Evolutionary conservation across 2,888 invertebrate genomes (phyloP).

Genomic region (Blera fallax): DNA sequence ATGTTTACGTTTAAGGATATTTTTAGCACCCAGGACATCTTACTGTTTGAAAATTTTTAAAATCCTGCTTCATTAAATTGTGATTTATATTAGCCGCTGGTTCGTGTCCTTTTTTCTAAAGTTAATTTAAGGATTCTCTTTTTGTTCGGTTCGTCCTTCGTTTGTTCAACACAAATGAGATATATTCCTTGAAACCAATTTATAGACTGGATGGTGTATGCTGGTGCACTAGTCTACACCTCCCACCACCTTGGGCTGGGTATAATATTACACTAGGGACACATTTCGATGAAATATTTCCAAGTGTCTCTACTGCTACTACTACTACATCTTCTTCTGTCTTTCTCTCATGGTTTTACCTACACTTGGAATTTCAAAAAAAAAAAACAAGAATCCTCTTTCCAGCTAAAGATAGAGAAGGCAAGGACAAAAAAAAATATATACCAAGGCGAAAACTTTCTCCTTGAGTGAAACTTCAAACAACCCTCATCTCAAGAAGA

Average conservation of each 20-base stretch:
- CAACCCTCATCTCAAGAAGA: constrained; percentile 26
- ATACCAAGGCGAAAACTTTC: constrained; percentile 55
- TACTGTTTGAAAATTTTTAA: background rate
- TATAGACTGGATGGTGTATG: constrained; percentile 51
- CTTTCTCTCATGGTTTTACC: constrained; percentile 45
- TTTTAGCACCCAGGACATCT: constrained; percentile 24
- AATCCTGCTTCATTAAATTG: constrained; percentile 67
- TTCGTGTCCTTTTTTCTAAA: constrained; percentile 43
- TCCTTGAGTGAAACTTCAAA: constrained; percentile 56
- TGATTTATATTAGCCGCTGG: constrained; percentile 55
- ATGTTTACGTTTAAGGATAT: constrained; percentile 62
- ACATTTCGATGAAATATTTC: constrained; percentile 83
- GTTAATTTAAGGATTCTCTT: constrained; percentile 58
- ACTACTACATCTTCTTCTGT: constrained; percentile 62
- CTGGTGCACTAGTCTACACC: constrained; percentile 29
- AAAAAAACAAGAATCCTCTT: constrained; percentile 17
- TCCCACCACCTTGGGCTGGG: constrained; percentile 24
- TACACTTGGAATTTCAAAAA: constrained; percentile 31
- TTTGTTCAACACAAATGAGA: constrained; percentile 57
- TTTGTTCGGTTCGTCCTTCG: background rate
- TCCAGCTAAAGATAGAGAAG: constrained; percentile 11
- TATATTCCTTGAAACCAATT: constrained; percentile 65
- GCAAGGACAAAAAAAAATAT: background rate
- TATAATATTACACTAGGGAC: constrained; percentile 82
- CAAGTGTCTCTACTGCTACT: constrained; percentile 80